Base-by-base conservation (phyloP, 2,888 invertebrate genomes). In the Blastobasis adustella region DNA sequence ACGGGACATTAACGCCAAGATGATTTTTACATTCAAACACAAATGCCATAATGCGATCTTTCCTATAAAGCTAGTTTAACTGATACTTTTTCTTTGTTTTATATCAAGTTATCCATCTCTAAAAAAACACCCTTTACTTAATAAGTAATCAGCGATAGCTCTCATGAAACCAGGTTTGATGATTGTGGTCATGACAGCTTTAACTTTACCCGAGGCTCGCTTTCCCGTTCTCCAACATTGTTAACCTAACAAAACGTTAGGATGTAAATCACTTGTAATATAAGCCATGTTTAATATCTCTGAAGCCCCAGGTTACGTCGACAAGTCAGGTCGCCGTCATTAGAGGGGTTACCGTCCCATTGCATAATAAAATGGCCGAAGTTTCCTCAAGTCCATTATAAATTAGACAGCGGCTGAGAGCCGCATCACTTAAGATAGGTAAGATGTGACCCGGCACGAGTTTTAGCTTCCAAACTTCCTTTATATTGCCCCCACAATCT, bases 311-410 rank as follows among this genome's bases (percentile, higher is more conserved):
- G 82, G 84, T 79, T 82, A 78, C 72, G 69, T 68, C 78, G 71
- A 71, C 69, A 74, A 85, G 82, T 79, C 79, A 81, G 82, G 83
- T 82, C 79, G 76, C 66, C 77, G 80, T 87, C 87, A 83, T 87
- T 88, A 88, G 82, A 82, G 80, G 81, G 85, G 84, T 81, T 82
- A 81, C 86, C 83, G 73, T 80, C 83, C 83, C 87, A 86, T 84
- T 86, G 86, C 87, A 87, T 88, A 87, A 87, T 88, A 88, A 88
- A 88, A 88, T 88, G 87, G 82, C 72, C 82, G 67, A 88, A 88
- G 86, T 87, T 88, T 85, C 79, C 85, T 76, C 80, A 87, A 88
- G 87, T 86, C 88, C 87, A 88, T 87, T 88, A 88, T 87, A 87
- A 88, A 88, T 88, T 87, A 88, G 87, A 87, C 87, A 82, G 80